Evolutionary conservation across 2,888 invertebrate genomes (phyloP).

Genomic region (Drosophila antonietae): DNA sequence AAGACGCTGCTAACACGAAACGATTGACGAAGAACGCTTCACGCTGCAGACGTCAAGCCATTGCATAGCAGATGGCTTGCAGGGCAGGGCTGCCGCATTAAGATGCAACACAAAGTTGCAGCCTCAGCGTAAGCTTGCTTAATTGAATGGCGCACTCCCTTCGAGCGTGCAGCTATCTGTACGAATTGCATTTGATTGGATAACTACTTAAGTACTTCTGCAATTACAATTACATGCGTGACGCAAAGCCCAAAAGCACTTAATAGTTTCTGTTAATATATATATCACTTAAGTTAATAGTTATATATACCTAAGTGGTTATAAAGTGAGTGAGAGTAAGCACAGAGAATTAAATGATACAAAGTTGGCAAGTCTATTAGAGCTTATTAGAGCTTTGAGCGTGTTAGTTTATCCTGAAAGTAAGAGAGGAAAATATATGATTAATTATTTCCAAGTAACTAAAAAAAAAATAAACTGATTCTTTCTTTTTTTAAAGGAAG

Average conservation of each 20-base stretch:
- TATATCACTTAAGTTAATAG: slow-evolving; percentile 3
- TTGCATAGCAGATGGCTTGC: slow-evolving; percentile 1
- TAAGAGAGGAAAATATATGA: neutral
- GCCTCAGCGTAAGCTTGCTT: slow-evolving; percentile 48
- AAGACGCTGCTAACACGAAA: slow-evolving; percentile 56
- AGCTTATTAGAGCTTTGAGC: neutral
- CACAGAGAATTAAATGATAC: neutral
- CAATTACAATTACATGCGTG: slow-evolving; percentile 43
- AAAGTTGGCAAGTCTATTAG: too few relatives aligned
- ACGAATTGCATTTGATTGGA: slow-evolving; percentile 48
- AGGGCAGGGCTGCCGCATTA: slow-evolving; percentile 45
- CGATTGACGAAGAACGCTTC: slow-evolving; percentile 63
- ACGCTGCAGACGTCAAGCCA: neutral
- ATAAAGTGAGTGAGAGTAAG: neutral
- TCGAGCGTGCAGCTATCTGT: neutral
- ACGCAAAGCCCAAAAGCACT: slow-evolving; percentile 7
- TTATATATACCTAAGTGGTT: neutral
- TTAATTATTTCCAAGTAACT: too few relatives aligned
- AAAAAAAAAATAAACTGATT: too few relatives aligned
- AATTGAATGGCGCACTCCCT: slow-evolving; percentile 57
- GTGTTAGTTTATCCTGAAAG: neutral
- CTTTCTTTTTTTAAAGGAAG: neutral
- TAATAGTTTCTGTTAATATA: slow-evolving; percentile 24
- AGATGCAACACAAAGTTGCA: slow-evolving; percentile 39
- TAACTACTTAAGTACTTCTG: slow-evolving; percentile 63